A percentile compares a stretch with the other conserved stretches of the same genome.
phyloP scores from a whole-genome alignment of 2,113 vertebrate species.

The Cephalopterus ornatus region DNA sequence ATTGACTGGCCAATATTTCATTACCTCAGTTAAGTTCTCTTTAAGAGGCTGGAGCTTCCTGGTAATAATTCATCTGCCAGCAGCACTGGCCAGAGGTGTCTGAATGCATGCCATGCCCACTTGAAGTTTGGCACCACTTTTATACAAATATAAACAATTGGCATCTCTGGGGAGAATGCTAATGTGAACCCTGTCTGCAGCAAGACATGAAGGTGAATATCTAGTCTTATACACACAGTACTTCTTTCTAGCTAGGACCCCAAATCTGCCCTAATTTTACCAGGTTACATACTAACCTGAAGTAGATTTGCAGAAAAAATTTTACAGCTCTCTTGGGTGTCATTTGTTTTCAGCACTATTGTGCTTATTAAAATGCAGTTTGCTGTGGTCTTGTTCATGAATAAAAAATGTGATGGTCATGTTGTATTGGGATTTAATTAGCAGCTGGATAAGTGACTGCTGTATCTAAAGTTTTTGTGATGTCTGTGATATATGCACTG shows the following conservation, averaged over 20 bases:
- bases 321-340: background rate
- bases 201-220: background rate
- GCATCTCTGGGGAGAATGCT: background rate
- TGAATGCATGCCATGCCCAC: background rate
- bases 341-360: constrained; percentile 34
- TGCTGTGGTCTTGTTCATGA: constrained; percentile 37
- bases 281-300: background rate
- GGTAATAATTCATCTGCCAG: background rate
- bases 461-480: background rate
- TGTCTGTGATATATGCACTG: background rate
- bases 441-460: constrained; percentile 13
- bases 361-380: constrained; percentile 56
- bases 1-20: background rate
- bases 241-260: background rate
- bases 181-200: background rate
- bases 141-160: background rate
- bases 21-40: background rate
- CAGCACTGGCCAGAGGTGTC: background rate
- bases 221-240: background rate
- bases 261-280: background rate
- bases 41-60: background rate
- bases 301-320: background rate
- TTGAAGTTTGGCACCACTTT: background rate
- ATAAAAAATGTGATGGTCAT: constrained; percentile 8
- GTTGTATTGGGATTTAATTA: constrained; percentile 53